These are phyloP conservation scores for Sciurus carolinensis DNA, from an alignment of 2,797 vertebrate species.

Conservation along the genomic window DNA sequence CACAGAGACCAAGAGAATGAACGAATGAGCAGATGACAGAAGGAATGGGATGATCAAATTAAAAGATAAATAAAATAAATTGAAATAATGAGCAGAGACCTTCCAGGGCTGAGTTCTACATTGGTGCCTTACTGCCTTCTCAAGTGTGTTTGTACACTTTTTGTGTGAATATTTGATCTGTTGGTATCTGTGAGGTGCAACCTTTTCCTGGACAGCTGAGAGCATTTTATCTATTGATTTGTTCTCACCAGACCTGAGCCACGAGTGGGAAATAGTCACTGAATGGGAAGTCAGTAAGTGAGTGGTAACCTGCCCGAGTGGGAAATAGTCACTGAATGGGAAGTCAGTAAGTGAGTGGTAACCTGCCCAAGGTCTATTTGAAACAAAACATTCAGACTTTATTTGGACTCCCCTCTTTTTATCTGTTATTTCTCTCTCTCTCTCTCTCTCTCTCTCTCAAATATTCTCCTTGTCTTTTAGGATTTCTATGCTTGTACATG, in stretches of 20 bases:
- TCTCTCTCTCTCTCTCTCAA: background rate
- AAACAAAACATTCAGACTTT: background rate
- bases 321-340: slow-evolving; percentile 43
- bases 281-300: background rate
- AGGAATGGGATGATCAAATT: background rate
- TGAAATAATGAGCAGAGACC: background rate
- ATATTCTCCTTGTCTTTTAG: background rate
- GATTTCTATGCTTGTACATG: background rate
- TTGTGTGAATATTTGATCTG: slow-evolving; percentile 46
- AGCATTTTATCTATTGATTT: slow-evolving; percentile 65
- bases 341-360: background rate
- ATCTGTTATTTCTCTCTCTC: background rate
- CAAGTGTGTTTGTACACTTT: background rate
- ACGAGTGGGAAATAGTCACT: slow-evolving; percentile 57
- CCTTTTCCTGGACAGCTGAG: slow-evolving; percentile 52
- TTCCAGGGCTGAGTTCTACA: background rate
- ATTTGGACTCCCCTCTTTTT: background rate
- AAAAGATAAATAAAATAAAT: background rate
- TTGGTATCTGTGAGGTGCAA: slow-evolving; percentile 9
- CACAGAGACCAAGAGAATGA: background rate
- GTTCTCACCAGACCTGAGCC: slow-evolving; percentile 38
- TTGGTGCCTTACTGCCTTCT: background rate
- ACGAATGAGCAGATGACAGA: background rate
- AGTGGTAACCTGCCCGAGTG: background rate
- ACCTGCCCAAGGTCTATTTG: background rate